Evolutionary conservation across 2,113 vertebrate species (phyloP).

Genomic region (Lepus europaeus): DNA sequence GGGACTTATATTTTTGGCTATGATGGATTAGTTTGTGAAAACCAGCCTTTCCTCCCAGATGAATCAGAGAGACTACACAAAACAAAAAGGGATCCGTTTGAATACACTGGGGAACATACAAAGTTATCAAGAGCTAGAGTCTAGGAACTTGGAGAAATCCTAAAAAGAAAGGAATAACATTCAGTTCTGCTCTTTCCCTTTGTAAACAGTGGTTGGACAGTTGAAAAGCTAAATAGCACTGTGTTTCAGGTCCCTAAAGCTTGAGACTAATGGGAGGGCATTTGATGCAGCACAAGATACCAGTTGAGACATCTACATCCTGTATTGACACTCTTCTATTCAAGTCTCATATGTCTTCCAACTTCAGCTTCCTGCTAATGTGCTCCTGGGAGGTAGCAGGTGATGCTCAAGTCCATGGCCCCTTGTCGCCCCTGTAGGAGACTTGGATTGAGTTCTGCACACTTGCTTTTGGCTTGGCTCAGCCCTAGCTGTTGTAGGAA

Average conservation of each 20-base stretch:
- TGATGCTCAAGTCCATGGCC: too few species aligned
- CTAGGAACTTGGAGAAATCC: not conserved
- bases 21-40: conserved; percentile 56
- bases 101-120: not conserved
- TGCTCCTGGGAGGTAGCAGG: too few species aligned
- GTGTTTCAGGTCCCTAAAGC: not conserved
- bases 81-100: not conserved
- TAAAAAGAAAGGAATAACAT: not conserved
- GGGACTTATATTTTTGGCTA: conserved; percentile 3
- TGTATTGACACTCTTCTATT: too few species aligned
- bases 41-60: not conserved
- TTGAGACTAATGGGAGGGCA: not conserved
- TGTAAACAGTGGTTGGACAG: not conserved
- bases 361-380: too few species aligned
- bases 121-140: not conserved
- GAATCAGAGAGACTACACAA: not conserved
- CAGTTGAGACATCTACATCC: too few species aligned
- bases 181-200: conserved; percentile 1
- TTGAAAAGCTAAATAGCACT: not conserved
- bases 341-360: too few species aligned
- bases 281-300: too few species aligned
- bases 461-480: too few species aligned
- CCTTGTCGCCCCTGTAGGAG: too few species aligned
- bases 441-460: too few species aligned
- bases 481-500: too few species aligned